phyloP scores from a whole-genome alignment of 2,797 vertebrate genomes.

The Gobio occitaniae region DNA sequence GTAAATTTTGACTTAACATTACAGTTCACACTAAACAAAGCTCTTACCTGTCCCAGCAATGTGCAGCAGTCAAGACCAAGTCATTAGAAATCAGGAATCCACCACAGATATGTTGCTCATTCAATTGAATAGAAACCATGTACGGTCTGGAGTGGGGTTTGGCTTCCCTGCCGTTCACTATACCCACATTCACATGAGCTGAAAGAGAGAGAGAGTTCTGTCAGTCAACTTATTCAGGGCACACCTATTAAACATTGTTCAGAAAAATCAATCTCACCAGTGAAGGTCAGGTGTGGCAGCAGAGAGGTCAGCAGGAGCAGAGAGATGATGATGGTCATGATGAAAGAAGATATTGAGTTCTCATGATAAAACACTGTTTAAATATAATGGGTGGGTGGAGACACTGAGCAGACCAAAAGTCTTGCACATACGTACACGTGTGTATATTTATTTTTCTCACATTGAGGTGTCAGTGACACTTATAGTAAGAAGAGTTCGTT shows the following conservation, averaged over 20 bases:
- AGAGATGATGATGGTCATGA: neutral
- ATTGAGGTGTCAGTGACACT: too few relatives aligned
- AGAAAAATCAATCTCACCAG: neutral
- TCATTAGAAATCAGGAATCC: conserved; percentile 68
- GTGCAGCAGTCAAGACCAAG: conserved; percentile 74
- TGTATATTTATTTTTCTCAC: too few relatives aligned
- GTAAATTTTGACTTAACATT: neutral
- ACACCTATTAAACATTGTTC: neutral
- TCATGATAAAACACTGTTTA: too few relatives aligned
- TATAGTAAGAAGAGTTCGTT: too few relatives aligned
- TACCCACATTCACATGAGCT: conserved; percentile 46
- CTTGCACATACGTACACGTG: too few relatives aligned
- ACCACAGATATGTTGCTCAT: conserved; percentile 55
- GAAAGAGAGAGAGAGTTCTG: neutral
- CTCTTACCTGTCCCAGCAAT: conserved; percentile 59
- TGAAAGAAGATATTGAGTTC: neutral
- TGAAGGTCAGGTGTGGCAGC: neutral
- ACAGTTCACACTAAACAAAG: neutral
- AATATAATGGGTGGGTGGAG: too few relatives aligned
- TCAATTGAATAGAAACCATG: conserved; percentile 63
- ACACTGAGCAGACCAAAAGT: too few relatives aligned
- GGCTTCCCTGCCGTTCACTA: conserved; percentile 38
- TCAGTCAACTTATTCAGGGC: neutral
- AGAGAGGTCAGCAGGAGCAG: neutral
- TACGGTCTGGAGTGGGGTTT: conserved; percentile 58